Base-by-base conservation (phyloP, 2,888 invertebrate genomes). In the Pycnomerus fuliginosus region DNA sequence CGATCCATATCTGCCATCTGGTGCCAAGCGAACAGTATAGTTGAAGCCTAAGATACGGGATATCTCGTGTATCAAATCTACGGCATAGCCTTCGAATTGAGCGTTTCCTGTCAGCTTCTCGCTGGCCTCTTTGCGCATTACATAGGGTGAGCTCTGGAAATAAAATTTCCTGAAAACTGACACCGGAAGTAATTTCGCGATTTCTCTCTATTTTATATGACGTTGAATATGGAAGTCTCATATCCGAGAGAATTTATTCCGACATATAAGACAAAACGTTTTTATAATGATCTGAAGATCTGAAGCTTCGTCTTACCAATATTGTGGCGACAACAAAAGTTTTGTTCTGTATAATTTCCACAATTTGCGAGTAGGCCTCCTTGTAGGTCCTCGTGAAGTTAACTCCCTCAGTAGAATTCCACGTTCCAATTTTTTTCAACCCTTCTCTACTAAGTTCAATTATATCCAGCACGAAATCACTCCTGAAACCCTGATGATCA, bases 1-100 rank as follows among this genome's bases (percentile, higher is more conserved):
- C 42, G 88, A 87, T 8, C 92, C 92, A 70, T 91, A 90, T 62
- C 86, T 80, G 59, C 87, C 88, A 72, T 92, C 92, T 5, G 89
- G 89, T 39, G 90, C 91, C 50, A 91, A 74, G 60, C 85, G 83
- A 69, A 92, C 87, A 61, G 87, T 87, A 71, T 90, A 92, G 76
- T 90, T 90, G 74, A 92, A 92, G 51, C 90, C 90, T 58, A 91
- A 78, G 52, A 88, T 80, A 65, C 82, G 82, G 34, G 96, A 87
- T 72, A 98, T 92, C 75, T 95, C 93, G 66, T 89, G 82, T 65
- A 97, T 87, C 48, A 98, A 77, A 76, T 98, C 97, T 50, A 98
- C 85, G 53, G 89, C 92, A 75, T 95, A 98, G 20, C 95, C 95
- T 71, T 95, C 94, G 71, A 88, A 95, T 63, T 90, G 90, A 60